Base-by-base conservation (phyloP, 2,888 invertebrate genomes). In the Diploptera punctata region DNA sequence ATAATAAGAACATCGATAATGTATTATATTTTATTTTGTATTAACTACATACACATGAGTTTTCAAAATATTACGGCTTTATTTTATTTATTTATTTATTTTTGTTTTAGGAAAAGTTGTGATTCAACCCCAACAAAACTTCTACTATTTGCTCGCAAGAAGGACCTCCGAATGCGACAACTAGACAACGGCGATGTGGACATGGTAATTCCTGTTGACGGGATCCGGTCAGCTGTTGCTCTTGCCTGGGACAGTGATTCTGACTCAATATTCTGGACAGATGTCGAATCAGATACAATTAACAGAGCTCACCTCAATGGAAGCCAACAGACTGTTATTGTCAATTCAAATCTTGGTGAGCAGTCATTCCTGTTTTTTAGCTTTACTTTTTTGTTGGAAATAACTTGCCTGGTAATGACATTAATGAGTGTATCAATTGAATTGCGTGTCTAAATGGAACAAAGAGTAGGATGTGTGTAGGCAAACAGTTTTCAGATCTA, bases 181-280 rank as follows among this genome's bases (percentile, higher is more conserved):
- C 82, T 95, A 68, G 90, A 91, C 77, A 86, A 88, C 9, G 87
- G 83, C 47, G 86, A 86, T 76, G 85, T 89, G 57, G 90, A 90
- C 77, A 89, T 90, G 87, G 90, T 93, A 3, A 90, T 95, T 75
- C 94, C 95, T 0, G 87, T 95, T 67, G 92, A 93, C 78, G 91
- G 91, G 60, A 87, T 95, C 38, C 92, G 92, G 80, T 91, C 92
- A 67, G 94, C 94, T 0, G 91, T 94, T 3, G 95, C 94, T 4
- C 83, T 97, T 24, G 94, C 95, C 76, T 97, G 94, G 93, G 95
- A 95, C 81, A 90, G 92, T 31, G 88, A 89, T 70, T 90, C 88
- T 0, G 93, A 95, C 79, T 90, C 91, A 16, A 92, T 97, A 78
- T 97, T 91, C 81, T 97, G 97, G 97, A 92, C 94, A 0, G 97